A percentile compares a stretch with the other conserved stretches of the same genome.
These are phyloP conservation scores for Stomorhina lunata DNA, from an alignment of 2,888 invertebrate species.

Conservation along the genomic window DNA sequence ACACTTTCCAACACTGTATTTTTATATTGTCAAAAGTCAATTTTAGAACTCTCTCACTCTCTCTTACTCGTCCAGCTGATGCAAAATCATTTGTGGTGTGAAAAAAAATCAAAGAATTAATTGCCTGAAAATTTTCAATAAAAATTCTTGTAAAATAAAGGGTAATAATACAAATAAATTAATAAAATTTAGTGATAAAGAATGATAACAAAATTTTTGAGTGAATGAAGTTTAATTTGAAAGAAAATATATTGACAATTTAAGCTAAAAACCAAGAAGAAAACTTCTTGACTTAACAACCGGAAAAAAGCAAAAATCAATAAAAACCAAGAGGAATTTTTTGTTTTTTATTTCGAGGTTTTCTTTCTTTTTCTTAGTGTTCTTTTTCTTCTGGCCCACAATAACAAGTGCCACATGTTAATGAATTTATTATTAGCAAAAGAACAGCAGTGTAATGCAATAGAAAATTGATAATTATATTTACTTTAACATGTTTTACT, in stretches of 20 bases:
- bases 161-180: not conserved
- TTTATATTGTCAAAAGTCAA: not conserved
- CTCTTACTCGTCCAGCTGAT: constrained; percentile 19
- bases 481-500: not conserved
- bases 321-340: not conserved
- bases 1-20: constrained; percentile 17
- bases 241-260: not conserved
- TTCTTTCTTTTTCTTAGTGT: not conserved
- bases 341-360: not conserved
- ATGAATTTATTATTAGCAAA: not conserved
- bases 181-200: not conserved
- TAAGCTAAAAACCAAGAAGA: not conserved
- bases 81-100: not conserved
- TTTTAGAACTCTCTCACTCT: not conserved
- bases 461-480: too few species aligned
- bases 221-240: not conserved
- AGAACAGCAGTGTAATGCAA: not conserved
- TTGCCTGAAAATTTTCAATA: not conserved
- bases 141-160: not conserved
- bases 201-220: not conserved
- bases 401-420: not conserved
- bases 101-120: not conserved
- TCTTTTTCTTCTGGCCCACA: not conserved
- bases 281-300: constrained; percentile 10
- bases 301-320: constrained; percentile 43